These are phyloP conservation scores for Platyrinchus mystaceus DNA, from an alignment of 2,797 vertebrate genomes.

Conservation along the genomic window DNA sequence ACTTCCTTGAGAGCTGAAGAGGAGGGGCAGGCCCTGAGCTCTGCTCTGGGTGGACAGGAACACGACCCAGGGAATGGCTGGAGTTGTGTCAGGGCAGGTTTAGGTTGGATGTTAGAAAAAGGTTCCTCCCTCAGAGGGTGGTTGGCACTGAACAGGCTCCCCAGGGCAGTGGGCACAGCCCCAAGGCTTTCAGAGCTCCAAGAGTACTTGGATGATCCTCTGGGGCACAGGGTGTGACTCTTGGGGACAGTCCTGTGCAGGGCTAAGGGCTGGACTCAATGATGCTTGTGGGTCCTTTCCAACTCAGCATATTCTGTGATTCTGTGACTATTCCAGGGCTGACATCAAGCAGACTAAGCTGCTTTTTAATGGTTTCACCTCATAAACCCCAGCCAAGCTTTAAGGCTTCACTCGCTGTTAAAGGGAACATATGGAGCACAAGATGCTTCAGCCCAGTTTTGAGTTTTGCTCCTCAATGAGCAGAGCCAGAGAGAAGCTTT, in stretches of 20 bases:
- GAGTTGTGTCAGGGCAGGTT: background rate
- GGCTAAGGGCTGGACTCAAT: background rate
- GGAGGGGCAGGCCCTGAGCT: background rate
- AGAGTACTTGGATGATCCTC: background rate
- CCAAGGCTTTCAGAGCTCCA: background rate
- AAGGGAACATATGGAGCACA: background rate
- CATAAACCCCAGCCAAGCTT: background rate
- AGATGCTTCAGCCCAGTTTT: background rate
- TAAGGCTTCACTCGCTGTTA: background rate
- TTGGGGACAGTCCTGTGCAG: background rate
- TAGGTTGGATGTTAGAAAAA: accelerated
- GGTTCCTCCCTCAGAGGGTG: background rate
- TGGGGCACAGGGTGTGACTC: background rate
- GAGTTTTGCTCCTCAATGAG: background rate
- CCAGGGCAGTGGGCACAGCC: background rate
- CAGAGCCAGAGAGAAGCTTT: background rate
- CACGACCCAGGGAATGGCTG: background rate
- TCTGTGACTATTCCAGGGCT: background rate
- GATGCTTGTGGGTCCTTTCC: background rate
- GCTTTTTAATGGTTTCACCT: background rate
- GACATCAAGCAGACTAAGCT: background rate
- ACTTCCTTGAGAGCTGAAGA: background rate
- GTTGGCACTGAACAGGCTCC: background rate
- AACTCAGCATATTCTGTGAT: background rate
- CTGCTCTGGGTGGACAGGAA: background rate